Base-by-base conservation (phyloP, 2,113 vertebrate species). In the Mus pahari region DNA sequence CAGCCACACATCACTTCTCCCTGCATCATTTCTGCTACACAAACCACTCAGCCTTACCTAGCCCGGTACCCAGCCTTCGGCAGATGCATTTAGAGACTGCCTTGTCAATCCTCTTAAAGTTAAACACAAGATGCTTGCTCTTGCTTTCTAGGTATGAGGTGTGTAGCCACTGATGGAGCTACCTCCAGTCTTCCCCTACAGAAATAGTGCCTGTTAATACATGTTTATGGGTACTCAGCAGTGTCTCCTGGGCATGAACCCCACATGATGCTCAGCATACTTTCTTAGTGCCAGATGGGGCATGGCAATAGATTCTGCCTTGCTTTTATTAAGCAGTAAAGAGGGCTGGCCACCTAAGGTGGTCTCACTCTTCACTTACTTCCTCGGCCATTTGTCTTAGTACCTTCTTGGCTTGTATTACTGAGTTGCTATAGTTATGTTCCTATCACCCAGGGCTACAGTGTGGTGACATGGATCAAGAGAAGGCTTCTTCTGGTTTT, bases 11-110 rank as follows among this genome's bases (percentile, higher is more conserved):
- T 66, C 62, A 64, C 62, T 64, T 64, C 22, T 75, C 1, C 5
- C 33, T 2, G 0, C 1, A 2, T 5, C 2, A 16, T 7, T 20
- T 19, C 22, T 33, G 5, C n/a, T 1, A 7, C 22, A 0, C 0
- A 0, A 7, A 0, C 0, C 7, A 0, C 55, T 48, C 4, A 1
- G 0, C 33, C 4, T 36, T 16, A 5, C 7, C 31, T 11, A 4
- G 33, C 8, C 1, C 1, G 42, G 9, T 0, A 31, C 4, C 20
- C 5, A 3, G 26, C 31, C 60, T 28, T 19, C 64, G 1, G 17
- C 22, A 7, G 14, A 6, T 17, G 2, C 10, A 53, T 16, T 33
- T 26, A 12, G 10, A 28, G 58, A 6, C 16, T 62, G 31, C 45
- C 91, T 74, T 10, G 36, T 33, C 3, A 50, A 8, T 28, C 26